These are phyloP conservation scores for Arizona elegans DNA, from an alignment of 2,113 vertebrate genomes.

Conservation along the genomic window DNA sequence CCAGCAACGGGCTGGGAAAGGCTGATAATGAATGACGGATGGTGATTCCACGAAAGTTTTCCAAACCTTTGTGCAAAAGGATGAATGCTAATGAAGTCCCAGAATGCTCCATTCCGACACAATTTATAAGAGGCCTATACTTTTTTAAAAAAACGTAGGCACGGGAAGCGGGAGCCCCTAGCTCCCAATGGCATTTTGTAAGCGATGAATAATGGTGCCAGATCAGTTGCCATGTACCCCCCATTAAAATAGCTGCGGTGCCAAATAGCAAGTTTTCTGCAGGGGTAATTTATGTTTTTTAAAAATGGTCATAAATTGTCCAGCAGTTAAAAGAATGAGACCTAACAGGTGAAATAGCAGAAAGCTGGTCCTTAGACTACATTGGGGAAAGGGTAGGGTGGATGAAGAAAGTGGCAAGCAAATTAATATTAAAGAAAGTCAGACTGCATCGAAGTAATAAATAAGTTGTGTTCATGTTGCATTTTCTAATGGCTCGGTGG, in stretches of 20 bases:
- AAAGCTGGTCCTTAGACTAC: neutral
- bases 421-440: neutral
- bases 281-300: neutral
- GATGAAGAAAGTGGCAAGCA: neutral
- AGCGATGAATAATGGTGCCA: neutral
- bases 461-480: neutral
- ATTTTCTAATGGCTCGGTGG: neutral
- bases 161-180: neutral
- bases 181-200: neutral
- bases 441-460: neutral
- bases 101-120: neutral
- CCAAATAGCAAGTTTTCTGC: neutral
- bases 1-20: constrained; percentile 53
- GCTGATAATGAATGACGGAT: constrained; percentile 58
- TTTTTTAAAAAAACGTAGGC: neutral
- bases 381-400: neutral
- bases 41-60: constrained; percentile 44
- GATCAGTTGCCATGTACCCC: accelerated
- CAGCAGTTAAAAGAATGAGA: constrained; percentile 18
- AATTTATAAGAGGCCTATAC: neutral
- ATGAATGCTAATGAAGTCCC: constrained; percentile 28
- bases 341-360: constrained; percentile 41
- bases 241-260: neutral
- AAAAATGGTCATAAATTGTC: constrained; percentile 42
- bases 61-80: constrained; percentile 41